Percentiles rank a stretch among this genome's conserved stretches.
These are phyloP conservation scores for Styela plicata DNA, from an alignment of 23 tunicate species.

Conservation along the genomic window DNA sequence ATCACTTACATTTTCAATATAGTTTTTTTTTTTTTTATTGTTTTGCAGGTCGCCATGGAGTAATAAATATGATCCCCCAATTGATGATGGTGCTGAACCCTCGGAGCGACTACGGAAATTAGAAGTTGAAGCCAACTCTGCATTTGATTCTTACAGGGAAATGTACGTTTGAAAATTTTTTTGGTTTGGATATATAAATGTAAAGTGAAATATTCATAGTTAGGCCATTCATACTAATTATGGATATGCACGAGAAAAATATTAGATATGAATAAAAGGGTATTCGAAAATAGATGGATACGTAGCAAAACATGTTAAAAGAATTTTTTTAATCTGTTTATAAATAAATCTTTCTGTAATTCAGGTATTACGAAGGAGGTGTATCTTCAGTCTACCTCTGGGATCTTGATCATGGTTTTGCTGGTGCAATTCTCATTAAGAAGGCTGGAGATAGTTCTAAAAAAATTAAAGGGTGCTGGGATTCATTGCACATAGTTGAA, in stretches of 20 bases:
- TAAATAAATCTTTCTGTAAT: background rate
- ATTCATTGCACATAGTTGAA: slow-evolving; percentile 95
- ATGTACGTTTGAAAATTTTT: slow-evolving; percentile 45
- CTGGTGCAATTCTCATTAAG: slow-evolving; percentile 94
- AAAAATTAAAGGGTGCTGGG: slow-evolving; percentile 98
- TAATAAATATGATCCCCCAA: slow-evolving; percentile 84
- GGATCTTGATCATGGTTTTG: slow-evolving; percentile 96
- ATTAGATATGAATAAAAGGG: too few species aligned
- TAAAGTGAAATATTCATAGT: background rate
- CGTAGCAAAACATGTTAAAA: too few species aligned
- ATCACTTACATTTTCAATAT: too few species aligned
- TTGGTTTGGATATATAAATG: background rate
- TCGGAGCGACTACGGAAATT: slow-evolving; percentile 78
- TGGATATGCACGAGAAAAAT: too few species aligned
- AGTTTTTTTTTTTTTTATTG: too few species aligned
- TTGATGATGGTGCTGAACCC: slow-evolving; percentile 96
- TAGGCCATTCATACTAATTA: too few species aligned
- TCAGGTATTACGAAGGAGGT: slow-evolving; percentile 97
- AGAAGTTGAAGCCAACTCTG: slow-evolving; percentile 79
- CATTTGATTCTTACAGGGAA: slow-evolving; percentile 95
- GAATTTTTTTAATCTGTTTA: too few species aligned
- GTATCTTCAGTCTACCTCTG: slow-evolving; percentile 96
- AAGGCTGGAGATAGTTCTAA: slow-evolving; percentile 92
- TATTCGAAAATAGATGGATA: too few species aligned
- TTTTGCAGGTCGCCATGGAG: slow-evolving; percentile 88